phyloP scores from a whole-genome alignment of 2,888 invertebrate genomes.

The Acronicta aceris region DNA sequence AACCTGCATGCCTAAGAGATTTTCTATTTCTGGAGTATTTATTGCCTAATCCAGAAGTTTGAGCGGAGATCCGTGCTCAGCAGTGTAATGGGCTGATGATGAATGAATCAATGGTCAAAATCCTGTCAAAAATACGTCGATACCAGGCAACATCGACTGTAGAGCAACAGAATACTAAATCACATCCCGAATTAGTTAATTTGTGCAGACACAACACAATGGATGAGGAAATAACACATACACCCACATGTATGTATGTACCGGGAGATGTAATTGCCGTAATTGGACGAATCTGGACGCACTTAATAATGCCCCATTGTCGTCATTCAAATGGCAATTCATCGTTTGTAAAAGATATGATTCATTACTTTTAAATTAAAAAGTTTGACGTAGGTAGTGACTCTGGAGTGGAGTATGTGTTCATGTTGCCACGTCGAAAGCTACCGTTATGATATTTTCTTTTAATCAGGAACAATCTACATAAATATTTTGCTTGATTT shows the following conservation, averaged over 20 bases:
- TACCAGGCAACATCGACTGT: conserved; percentile 50
- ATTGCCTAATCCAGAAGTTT: too few species aligned
- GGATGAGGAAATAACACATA: conserved; percentile 86
- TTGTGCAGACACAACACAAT: conserved; percentile 87
- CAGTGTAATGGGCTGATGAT: too few species aligned
- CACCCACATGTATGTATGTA: conserved; percentile 71
- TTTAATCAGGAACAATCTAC: too few species aligned
- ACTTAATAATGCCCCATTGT: conserved; percentile 87
- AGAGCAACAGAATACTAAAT: conserved; percentile 59
- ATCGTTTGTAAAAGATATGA: conserved; percentile 85
- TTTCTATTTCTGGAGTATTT: too few species aligned
- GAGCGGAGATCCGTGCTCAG: too few species aligned
- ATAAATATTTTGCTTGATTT: too few species aligned
- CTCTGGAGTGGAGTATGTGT: conserved; percentile 16
- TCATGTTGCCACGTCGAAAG: conserved; percentile 9
- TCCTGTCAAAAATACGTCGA: too few species aligned
- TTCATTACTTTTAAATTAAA: conserved; percentile 83
- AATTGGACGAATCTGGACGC: conserved; percentile 88
- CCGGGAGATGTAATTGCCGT: conserved; percentile 88
- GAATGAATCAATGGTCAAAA: too few species aligned
- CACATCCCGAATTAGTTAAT: conserved; percentile 84
- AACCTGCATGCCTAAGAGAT: too few species aligned
- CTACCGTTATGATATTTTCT: not conserved
- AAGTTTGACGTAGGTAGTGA: conserved; percentile 63
- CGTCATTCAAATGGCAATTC: conserved; percentile 86